Percentiles rank a stretch among this genome's conserved stretches.
Conservation (phyloP, 2,113 vertebrate species). For the Haemorhous mexicanus region DNA sequence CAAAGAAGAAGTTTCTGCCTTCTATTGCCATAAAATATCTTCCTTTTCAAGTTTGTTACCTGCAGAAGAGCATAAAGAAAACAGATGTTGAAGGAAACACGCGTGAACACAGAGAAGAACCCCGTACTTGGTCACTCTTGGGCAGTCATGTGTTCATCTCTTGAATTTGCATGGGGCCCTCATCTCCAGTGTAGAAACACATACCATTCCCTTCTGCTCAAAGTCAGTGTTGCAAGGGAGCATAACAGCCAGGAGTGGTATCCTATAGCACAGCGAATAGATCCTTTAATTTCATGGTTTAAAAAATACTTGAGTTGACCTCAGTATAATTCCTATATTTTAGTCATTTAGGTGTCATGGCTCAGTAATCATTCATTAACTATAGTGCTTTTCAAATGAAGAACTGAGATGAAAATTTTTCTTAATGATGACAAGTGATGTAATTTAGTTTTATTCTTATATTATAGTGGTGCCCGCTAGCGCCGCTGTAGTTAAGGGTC, state of each 20-base stretch:
- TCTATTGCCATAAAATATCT: background rate
- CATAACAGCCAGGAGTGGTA: constrained; percentile 26
- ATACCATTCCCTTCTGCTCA: constrained; percentile 8
- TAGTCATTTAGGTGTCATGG: constrained; percentile 78
- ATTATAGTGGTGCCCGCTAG: constrained; percentile 64
- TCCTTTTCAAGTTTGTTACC: background rate
- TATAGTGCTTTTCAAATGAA: constrained; percentile 76
- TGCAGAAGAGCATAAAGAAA: background rate
- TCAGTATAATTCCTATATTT: constrained; percentile 78
- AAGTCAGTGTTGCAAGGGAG: constrained; percentile 27
- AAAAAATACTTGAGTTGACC: constrained; percentile 78
- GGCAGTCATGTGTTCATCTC: background rate
- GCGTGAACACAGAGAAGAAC: background rate
- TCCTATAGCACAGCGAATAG: background rate
- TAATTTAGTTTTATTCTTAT: constrained; percentile 76
- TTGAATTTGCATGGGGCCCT: constrained; percentile 22
- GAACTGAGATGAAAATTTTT: constrained; percentile 76
- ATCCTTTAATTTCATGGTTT: constrained; percentile 76
- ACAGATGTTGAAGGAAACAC: background rate
- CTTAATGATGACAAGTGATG: constrained; percentile 80
- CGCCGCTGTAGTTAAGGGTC: constrained; percentile 59
- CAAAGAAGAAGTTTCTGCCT: background rate
- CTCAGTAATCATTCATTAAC: constrained; percentile 80
- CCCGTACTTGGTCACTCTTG: background rate
- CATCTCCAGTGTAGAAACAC: background rate